Evolutionary conservation across 2,113 vertebrate species (phyloP), one percentile per base, ranked within the genome.

Genomic region (Poeciliopsis retropinna): DNA sequence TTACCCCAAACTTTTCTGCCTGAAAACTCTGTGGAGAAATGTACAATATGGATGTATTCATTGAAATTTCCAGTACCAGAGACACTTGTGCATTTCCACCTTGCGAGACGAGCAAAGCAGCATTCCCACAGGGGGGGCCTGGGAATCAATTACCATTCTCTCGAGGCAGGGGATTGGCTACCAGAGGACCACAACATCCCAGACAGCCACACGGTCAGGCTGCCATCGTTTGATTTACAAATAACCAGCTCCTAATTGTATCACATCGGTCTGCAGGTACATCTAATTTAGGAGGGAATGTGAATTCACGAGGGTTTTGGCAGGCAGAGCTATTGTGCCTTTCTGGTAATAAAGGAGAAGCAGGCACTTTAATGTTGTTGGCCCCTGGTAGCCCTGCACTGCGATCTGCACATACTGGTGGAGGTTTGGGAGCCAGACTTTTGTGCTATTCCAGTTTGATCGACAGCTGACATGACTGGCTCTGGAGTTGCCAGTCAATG

Each of bases 101-200:
- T 63, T 76, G 94, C 93, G 94, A 94, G 94, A 95, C 90, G 94
- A 95, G 94, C 92, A 77, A 91, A 95, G 94, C 94, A 83, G 92
- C 93, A 94, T 95, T 96, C 96, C 97, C 90, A 95, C 94, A 94
- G 96, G 95, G 95, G 95, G 94, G 92, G 94, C 91, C 94, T 44
- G 93, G 89, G 95, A 97, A 97, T 97, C 96, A 97, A 98, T 98
- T 97, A 97, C 95, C 95, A 88, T 94, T 95, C 96, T 97, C 96
- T 95, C 92, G 95, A 96, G 95, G 96, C 95, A 95, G 95, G 90
- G 94, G 95, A 79, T 86, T 82, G 97, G 95, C 95, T 96, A 95
- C 93, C 93, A 91, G 94, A 93, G 95, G 94, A 96, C 95, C 96
- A 97, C 95, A 96, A 96, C 94, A 95, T 95, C 94, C 96, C 96